Evolutionary conservation across 2,113 vertebrate genomes (phyloP).

Genomic region (Peromyscus californicus): DNA sequence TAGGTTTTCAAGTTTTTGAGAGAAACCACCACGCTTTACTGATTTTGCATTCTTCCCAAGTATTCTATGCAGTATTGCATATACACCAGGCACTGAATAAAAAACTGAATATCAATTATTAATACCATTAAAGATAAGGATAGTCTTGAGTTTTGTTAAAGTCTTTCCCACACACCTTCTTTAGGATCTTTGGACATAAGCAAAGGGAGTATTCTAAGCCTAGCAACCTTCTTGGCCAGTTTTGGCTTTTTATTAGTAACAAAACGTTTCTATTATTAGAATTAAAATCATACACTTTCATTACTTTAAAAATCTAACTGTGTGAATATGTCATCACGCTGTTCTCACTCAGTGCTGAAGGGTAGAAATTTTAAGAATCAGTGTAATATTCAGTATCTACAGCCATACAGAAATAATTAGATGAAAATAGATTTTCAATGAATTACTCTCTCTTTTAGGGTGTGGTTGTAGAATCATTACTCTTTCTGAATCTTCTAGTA

Average conservation of each 20-base stretch:
- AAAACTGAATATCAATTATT: constrained; percentile 23
- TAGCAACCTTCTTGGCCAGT: constrained; percentile 50
- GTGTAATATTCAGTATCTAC: background rate
- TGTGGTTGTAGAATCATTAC: background rate
- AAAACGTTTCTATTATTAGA: constrained; percentile 57
- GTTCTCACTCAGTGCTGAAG: background rate
- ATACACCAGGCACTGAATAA: background rate
- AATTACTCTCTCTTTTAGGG: background rate
- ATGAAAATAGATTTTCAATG: background rate
- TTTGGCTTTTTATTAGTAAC: constrained; percentile 54
- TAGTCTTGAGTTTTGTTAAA: constrained; percentile 58
- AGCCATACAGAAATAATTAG: constrained; percentile 13
- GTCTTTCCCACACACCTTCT: background rate
- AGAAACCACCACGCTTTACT: background rate
- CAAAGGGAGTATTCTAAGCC: constrained; percentile 44
- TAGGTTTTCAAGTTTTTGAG: background rate
- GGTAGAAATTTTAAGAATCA: background rate
- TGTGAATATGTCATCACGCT: constrained; percentile 41
- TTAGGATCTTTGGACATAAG: constrained; percentile 34
- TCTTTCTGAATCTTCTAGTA: background rate
- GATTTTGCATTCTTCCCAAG: background rate
- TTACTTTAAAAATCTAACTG: constrained; percentile 67
- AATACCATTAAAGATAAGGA: constrained; percentile 11
- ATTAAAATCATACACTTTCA: constrained; percentile 74
- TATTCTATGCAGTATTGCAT: background rate